These are phyloP conservation scores for Origma solitaria DNA, from an alignment of 2,113 vertebrate genomes.

Conservation along the genomic window DNA sequence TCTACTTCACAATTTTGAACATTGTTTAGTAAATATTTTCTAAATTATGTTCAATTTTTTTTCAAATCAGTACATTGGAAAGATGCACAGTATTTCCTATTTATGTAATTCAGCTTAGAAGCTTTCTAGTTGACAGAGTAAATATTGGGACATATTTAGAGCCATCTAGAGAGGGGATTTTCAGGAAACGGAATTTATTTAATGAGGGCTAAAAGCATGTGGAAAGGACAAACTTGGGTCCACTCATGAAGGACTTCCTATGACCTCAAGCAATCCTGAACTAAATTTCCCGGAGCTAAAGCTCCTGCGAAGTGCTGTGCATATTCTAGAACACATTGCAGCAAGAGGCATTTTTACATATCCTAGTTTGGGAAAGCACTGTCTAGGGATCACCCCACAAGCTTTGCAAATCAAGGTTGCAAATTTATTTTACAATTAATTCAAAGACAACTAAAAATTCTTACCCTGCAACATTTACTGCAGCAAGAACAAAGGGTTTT, in stretches of 20 bases:
- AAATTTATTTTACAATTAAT: neutral
- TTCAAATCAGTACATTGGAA: neutral
- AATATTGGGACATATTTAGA: slow-evolving; percentile 7
- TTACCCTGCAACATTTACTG: neutral
- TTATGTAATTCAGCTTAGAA: neutral
- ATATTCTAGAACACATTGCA: accelerated
- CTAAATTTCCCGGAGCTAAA: neutral
- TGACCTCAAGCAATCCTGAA: neutral
- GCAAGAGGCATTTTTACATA: neutral
- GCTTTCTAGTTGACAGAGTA: slow-evolving; percentile 26
- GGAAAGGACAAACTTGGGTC: slow-evolving; percentile 13
- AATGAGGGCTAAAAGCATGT: slow-evolving; percentile 27
- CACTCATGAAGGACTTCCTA: slow-evolving; percentile 41
- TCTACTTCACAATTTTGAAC: neutral
- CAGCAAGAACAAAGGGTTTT: neutral
- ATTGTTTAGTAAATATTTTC: neutral
- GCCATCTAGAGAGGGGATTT: slow-evolving; percentile 38
- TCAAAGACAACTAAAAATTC: neutral
- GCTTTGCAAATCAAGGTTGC: neutral
- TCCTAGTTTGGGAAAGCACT: neutral
- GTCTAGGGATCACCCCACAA: neutral
- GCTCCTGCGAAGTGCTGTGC: neutral
- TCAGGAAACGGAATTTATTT: slow-evolving; percentile 42
- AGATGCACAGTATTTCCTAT: neutral
- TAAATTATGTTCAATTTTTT: neutral